Base-by-base conservation (phyloP, 2,113 vertebrate genomes). In the Brachyistius frenatus region DNA sequence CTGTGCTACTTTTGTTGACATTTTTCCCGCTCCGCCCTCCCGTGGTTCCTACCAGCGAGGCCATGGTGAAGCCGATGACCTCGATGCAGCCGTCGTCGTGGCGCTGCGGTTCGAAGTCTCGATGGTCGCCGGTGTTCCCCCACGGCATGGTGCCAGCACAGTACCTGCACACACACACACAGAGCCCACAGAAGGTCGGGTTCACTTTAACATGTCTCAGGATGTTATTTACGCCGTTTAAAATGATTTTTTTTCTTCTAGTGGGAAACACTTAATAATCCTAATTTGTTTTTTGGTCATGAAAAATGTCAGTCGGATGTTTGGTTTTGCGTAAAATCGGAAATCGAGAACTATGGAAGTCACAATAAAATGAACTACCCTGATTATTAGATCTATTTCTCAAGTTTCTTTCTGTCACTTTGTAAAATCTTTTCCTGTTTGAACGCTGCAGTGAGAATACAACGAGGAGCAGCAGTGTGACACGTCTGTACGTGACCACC, bases 61-160 rank as follows among this genome's bases (percentile, higher is more conserved):
- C 97, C 98, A 99, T 97, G 81, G 98, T 99, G 93, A 99, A 99
- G 87, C 97, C 97, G 0, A 99, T 99, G 52, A 99, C 98, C 89
- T 99, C 98, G 72, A 99, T 98, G 94, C 96, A 99, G 86, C 98
- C 98, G 0, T 99, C 98, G 5, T 99, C 98, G 0, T 99, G 98
- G 32, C 98, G 95, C 93, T 99, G 98, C 0, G 98, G 98, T 76
- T 99, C 98, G 0, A 99, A 99, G 91, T 99, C 98, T 0, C 98
- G 96, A 90, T 99, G 98, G 78, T 99, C 98, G 0, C 98, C 97
- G 0, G 98, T 98, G 91, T 99, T 99, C 60, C 98, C 98, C 98
- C 98, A 99, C 5, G 98, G 98, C 97, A 97, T 98, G 72, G 98
- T 99, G 84, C 92, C 92, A 31, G 92, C 92, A 84, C 92, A 93